phyloP scores from a whole-genome alignment of 2,888 invertebrate genomes.

The Chloroclysta siterata region DNA sequence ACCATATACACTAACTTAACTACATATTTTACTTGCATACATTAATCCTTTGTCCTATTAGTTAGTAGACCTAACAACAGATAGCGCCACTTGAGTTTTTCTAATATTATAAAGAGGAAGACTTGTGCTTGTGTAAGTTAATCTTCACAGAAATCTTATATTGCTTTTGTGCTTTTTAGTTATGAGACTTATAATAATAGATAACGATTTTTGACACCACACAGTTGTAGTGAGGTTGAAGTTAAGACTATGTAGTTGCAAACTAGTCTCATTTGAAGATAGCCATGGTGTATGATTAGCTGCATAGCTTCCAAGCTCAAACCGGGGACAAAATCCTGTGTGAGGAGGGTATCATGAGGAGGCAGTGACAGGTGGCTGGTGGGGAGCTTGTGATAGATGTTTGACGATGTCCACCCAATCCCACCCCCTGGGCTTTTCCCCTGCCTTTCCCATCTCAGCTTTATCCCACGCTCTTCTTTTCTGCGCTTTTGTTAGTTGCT shows the following conservation, averaged over 20 bases:
- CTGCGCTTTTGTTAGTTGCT: constrained; percentile 95
- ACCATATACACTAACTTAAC: no score
- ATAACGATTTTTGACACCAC: not conserved
- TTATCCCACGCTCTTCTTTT: constrained; percentile 95
- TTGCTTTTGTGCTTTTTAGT: not conserved
- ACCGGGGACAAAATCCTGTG: not conserved
- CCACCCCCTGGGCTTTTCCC: constrained; percentile 95
- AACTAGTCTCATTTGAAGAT: not conserved
- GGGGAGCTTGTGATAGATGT: constrained; percentile 92
- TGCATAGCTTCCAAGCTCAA: not conserved
- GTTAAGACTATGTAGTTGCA: not conserved
- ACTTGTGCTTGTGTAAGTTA: no score
- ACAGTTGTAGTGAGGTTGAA: no score
- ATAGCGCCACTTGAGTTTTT: no score
- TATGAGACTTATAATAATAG: not conserved
- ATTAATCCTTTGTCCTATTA: no score
- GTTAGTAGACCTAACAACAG: no score
- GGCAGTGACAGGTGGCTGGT: constrained; percentile 49
- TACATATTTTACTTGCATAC: no score
- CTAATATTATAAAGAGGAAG: no score
- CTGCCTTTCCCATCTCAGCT: constrained; percentile 89
- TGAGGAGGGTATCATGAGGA: constrained; percentile 57
- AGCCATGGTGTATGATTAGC: not conserved
- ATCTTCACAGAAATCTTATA: not conserved
- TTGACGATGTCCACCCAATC: constrained; percentile 99